A percentile compares a stretch with the other conserved stretches of the same genome.
Conservation (phyloP, 1,140 invertebrate genomes). For the Ptiloglossa arizonensis region DNA sequence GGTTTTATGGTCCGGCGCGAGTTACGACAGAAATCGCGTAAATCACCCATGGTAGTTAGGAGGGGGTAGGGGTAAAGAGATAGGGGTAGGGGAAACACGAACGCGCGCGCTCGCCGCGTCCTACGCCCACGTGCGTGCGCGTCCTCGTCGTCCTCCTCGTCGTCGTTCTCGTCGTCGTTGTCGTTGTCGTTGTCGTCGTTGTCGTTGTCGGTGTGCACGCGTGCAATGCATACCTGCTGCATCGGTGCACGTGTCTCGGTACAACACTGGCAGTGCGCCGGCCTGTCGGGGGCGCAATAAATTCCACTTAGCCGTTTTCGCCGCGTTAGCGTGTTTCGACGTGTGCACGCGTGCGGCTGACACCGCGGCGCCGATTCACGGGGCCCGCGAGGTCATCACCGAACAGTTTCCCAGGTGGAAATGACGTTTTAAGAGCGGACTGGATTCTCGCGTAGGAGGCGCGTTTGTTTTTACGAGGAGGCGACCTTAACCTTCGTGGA, state of each 20-base stretch:
- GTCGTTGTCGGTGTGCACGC: not conserved
- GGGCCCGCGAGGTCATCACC: not conserved
- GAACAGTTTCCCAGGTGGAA: not conserved
- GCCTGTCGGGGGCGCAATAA: constrained; percentile 64
- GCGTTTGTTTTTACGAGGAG: too few relatives aligned
- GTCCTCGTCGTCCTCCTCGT: too few relatives aligned
- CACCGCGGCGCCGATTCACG: not conserved
- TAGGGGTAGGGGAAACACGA: constrained; percentile 16
- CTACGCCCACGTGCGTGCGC: constrained; percentile 44
- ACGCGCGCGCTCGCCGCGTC: constrained; percentile 7
- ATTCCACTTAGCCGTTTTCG: constrained; percentile 65
- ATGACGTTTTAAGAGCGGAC: too few relatives aligned
- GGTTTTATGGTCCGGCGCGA: constrained; percentile 56
- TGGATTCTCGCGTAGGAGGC: too few relatives aligned
- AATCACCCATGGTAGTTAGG: constrained; percentile 53
- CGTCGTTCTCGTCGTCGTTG: too few relatives aligned
- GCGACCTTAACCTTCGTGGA: too few relatives aligned
- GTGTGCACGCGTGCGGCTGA: constrained; percentile 11
- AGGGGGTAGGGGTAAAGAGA: too few relatives aligned
- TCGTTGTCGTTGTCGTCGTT: too few relatives aligned
- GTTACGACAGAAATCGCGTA: constrained; percentile 56
- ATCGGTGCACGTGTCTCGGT: constrained; percentile 15
- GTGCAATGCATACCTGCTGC: constrained; percentile 21
- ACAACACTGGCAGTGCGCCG: constrained; percentile 54
- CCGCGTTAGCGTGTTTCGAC: constrained; percentile 54